A percentile compares a stretch with the other conserved stretches of the same genome.
Conservation (phyloP, 1,140 invertebrate species). For the Drosophila ironensis region DNA sequence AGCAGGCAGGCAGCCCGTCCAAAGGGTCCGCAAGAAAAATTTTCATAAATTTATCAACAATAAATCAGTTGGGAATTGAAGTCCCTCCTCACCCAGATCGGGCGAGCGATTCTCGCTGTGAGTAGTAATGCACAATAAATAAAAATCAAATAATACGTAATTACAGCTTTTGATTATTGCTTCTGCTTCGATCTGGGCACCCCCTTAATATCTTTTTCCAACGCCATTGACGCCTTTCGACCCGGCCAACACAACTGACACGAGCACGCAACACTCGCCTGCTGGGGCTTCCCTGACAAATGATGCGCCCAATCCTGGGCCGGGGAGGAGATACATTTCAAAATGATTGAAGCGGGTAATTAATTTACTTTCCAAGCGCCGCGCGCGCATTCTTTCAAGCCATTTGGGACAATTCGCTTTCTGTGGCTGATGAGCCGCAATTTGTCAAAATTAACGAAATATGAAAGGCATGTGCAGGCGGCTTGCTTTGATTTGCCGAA, state of each 20-base stretch:
- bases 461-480: too few relatives aligned
- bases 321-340: slow-evolving; percentile 42
- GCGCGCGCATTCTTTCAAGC: slow-evolving; percentile 27
- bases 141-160: slow-evolving; percentile 76
- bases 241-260: slow-evolving; percentile 20
- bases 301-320: slow-evolving; percentile 52
- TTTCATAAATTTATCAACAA: slow-evolving; percentile 78
- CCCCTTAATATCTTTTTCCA: slow-evolving; percentile 2
- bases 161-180: slow-evolving; percentile 72
- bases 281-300: slow-evolving; percentile 53
- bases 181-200: slow-evolving; percentile 8
- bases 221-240: slow-evolving; percentile 53
- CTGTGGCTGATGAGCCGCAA: slow-evolving; percentile 21
- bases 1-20: slow-evolving; percentile 3
- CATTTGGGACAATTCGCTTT: slow-evolving; percentile 43
- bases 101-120: slow-evolving; percentile 28
- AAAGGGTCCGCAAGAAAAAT: slow-evolving; percentile 55
- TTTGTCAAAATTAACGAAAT: slow-evolving; percentile 44
- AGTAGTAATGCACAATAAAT: slow-evolving; percentile 71
- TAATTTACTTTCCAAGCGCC: slow-evolving; percentile 48
- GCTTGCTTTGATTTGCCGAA: slow-evolving; percentile 1
- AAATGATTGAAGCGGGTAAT: slow-evolving; percentile 70
- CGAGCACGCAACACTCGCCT: neutral
- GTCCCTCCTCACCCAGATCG: neutral
- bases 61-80: slow-evolving; percentile 61